Percentiles rank a stretch among this genome's conserved stretches.
These are phyloP conservation scores for Dipus sagitta DNA, from an alignment of 2,797 vertebrate species.

Conservation along the genomic window DNA sequence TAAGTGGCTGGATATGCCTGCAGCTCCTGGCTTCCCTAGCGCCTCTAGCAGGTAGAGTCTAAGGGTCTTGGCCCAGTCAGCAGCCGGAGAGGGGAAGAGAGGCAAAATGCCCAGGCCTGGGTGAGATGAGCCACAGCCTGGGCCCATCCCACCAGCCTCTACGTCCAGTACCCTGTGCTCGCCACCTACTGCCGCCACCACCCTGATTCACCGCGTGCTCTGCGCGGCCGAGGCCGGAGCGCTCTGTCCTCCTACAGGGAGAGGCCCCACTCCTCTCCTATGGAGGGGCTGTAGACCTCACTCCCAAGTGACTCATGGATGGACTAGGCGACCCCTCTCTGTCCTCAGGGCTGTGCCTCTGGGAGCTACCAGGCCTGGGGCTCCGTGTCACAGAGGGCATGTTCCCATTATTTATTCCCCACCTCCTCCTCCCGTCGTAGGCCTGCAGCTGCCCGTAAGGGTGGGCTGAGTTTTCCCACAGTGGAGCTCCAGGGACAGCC, in stretches of 20 bases:
- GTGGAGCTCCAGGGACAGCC: background rate
- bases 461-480: background rate
- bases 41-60: background rate
- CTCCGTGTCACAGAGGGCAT: conserved; percentile 38
- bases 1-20: background rate
- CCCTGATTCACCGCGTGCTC: conserved; percentile 81
- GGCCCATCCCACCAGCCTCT: background rate
- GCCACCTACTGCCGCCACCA: background rate
- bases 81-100: background rate
- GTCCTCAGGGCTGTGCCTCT: conserved; percentile 81
- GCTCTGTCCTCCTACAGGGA: background rate
- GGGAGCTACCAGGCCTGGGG: conserved; percentile 59
- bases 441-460: background rate
- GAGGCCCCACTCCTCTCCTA: conserved; percentile 70
- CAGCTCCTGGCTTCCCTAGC: background rate
- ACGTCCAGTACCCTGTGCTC: background rate
- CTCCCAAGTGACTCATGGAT: conserved; percentile 1
- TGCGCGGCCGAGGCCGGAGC: conserved; percentile 60
- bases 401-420: conserved; percentile 80
- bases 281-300: conserved; percentile 70
- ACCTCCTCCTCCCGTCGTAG: background rate
- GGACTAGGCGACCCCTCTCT: conserved; percentile 25
- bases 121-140: background rate
- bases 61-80: background rate
- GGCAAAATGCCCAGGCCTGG: background rate